Evolutionary conservation across 1,140 invertebrate species (phyloP).

Genomic region (Ceratina japonica): DNA sequence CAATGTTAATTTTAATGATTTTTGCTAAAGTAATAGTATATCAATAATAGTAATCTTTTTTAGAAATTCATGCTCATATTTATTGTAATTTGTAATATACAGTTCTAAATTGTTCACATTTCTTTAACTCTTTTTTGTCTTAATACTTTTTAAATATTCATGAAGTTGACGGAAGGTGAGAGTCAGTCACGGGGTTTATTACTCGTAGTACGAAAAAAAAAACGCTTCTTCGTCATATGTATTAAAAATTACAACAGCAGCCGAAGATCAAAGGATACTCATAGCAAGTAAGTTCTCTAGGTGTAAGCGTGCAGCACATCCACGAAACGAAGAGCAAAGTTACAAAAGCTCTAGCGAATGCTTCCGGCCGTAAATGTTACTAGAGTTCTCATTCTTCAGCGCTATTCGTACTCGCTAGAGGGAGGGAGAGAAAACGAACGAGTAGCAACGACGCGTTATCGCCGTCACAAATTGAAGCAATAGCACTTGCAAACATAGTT

Average conservation of each 20-base stretch:
- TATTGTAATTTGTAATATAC: neutral
- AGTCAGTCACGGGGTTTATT: neutral
- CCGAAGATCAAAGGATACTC: slow-evolving; percentile 52
- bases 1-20: neutral
- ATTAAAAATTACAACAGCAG: neutral
- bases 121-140: neutral
- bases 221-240: neutral
- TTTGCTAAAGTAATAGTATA: neutral
- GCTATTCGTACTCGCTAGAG: slow-evolving; percentile 27
- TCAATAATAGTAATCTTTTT: no score
- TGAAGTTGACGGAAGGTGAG: neutral
- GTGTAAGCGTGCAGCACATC: slow-evolving; percentile 69
- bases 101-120: no score
- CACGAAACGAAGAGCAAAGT: slow-evolving; percentile 57
- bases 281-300: slow-evolving; percentile 62
- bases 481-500: slow-evolving; percentile 35
- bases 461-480: slow-evolving; percentile 39
- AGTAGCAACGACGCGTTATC: slow-evolving; percentile 10
- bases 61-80: neutral
- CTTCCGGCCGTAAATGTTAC: slow-evolving; percentile 63
- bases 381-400: slow-evolving; percentile 48
- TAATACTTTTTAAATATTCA: neutral
- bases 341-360: slow-evolving; percentile 53
- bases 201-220: slow-evolving; percentile 39
- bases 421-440: neutral